Conservation (phyloP, 2,797 vertebrate genomes). For the Hoplostethus atlanticus region DNA sequence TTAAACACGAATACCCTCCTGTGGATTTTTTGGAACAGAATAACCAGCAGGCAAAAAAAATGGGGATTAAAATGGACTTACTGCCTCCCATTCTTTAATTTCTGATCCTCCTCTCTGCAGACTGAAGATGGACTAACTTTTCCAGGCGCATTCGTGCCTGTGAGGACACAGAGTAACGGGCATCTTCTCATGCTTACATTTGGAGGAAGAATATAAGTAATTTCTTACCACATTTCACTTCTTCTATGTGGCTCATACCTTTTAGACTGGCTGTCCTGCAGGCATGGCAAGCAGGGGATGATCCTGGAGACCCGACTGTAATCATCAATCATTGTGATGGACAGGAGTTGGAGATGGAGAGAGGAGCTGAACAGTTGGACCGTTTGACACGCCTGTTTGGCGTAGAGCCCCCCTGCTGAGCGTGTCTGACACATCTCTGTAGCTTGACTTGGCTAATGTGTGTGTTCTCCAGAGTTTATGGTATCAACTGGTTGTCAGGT, state of each 20-base stretch:
- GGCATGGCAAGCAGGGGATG: slow-evolving; percentile 23
- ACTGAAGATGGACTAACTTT: slow-evolving; percentile 72
- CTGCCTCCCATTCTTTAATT: slow-evolving; percentile 25
- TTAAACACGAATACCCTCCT: slow-evolving; percentile 36
- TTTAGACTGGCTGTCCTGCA: slow-evolving; percentile 10
- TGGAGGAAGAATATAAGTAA: background rate
- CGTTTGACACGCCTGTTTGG: slow-evolving; percentile 30
- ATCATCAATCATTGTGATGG: slow-evolving; percentile 24
- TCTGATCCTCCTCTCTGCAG: slow-evolving; percentile 15
- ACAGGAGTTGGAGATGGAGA: slow-evolving; percentile 31
- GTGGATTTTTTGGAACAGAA: slow-evolving; percentile 52
- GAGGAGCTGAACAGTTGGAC: slow-evolving; percentile 44
- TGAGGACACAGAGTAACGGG: slow-evolving; percentile 15
- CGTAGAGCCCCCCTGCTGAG: slow-evolving; percentile 47
- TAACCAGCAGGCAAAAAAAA: slow-evolving; percentile 58
- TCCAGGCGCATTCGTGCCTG: slow-evolving; percentile 22
- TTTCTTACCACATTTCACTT: slow-evolving; percentile 7
- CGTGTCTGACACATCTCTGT: slow-evolving; percentile 59
- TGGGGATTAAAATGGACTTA: slow-evolving; percentile 62
- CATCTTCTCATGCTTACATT: background rate
- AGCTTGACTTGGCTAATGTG: slow-evolving; percentile 27
- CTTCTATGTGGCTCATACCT: no score
- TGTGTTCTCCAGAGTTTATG: slow-evolving; percentile 35
- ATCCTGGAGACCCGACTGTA: slow-evolving; percentile 3
- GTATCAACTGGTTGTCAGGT: slow-evolving; percentile 20